phyloP scores from a whole-genome alignment of 2,113 vertebrate genomes.

The Mesoclemmys tuberculata region DNA sequence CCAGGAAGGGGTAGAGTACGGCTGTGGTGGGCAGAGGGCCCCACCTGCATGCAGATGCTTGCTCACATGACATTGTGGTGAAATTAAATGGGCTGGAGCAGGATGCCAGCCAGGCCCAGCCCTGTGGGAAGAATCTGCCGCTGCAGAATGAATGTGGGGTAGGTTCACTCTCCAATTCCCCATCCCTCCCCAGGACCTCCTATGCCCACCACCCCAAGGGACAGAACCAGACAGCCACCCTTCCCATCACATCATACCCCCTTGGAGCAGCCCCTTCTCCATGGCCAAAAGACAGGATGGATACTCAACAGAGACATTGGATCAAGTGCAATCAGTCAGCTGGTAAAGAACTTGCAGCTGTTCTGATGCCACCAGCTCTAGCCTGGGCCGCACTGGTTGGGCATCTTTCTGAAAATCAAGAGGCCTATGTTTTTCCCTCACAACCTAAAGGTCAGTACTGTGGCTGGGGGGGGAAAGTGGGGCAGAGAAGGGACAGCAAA shows the following conservation, averaged over 20 bases:
- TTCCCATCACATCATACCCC: not conserved
- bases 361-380: not conserved
- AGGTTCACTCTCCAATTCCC: not conserved
- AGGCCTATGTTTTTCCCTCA: not conserved
- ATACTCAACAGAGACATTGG: not conserved
- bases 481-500: not conserved
- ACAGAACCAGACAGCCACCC: not conserved
- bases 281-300: not conserved
- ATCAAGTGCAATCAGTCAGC: not conserved
- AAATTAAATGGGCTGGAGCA: too few species aligned
- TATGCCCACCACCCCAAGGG: not conserved
- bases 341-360: not conserved
- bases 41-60: too few species aligned
- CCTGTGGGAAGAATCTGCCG: too few species aligned
- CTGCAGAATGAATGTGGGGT: not conserved
- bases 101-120: too few species aligned
- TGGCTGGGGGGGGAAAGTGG: not conserved
- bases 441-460: accelerated
- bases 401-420: not conserved
- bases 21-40: too few species aligned
- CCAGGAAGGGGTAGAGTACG: too few species aligned
- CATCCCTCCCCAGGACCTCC: not conserved
- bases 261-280: not conserved
- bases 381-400: not conserved
- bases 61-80: too few species aligned